Base-by-base conservation (phyloP, 1,140 invertebrate species). In the Manduca sexta region DNA sequence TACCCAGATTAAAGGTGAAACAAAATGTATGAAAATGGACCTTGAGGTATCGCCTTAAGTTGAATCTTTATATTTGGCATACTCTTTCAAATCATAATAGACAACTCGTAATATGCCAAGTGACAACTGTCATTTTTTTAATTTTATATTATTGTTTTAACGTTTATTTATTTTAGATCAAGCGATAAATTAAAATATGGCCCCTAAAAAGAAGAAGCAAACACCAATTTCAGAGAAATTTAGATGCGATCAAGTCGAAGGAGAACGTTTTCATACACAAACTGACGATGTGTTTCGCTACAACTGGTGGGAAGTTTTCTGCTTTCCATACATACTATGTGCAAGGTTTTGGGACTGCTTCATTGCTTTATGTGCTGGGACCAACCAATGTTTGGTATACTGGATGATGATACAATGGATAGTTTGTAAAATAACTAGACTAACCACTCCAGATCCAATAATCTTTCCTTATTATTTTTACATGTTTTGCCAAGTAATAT, bases 391-490 rank as follows among this genome's bases (percentile, higher is more conserved):
- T 38, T 46, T 84, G 0, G 49, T 84, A 0, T 84, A 77, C 35
- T 84, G 78, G 78, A 68, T 84, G 66, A 49, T 74, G 21, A 69
- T 81, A 34, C 81, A 82, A 54, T 84, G 75, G 75, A 11, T 75
- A 0, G 64, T 75, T 2, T 82, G 77, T 44, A 82, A 79, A 66
- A 67, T 81, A 4, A 72, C 69, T 1, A 60, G 51, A 45, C 3
- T 74, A 1, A 77, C 74, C 0, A 73, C 70, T 2, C 76, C 78
- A 8, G 67, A 80, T 15, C 61, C 78, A 4, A 68, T 84, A 1
- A 55, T 82, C 15, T 84, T 79, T 30, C 80, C 80, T 0, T 84
- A 84, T 33, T 84, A 73, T 40, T 84, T 84, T 37, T 79, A 84
- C 38, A 69, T 84, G 47, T 82, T 80, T 37, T 74, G 68, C 39